Evolutionary conservation across 2,113 vertebrate species (phyloP).

Genomic region (Tupaia tana): DNA sequence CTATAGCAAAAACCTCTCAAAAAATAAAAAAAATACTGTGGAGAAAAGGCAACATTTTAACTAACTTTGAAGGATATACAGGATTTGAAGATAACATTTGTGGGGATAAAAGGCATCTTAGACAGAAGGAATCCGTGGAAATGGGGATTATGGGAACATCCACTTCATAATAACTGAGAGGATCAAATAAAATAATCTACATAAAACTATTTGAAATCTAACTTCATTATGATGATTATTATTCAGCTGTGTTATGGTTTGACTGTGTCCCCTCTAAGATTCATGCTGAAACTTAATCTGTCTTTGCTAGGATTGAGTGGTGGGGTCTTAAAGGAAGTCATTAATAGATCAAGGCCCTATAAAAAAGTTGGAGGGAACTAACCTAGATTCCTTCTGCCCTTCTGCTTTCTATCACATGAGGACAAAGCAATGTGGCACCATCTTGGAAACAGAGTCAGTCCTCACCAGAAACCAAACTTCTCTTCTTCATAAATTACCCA

Average conservation of each 20-base stretch:
- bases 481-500: background rate
- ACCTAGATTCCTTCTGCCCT: too few species aligned
- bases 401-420: too few species aligned
- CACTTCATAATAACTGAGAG: conserved; percentile 3
- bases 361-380: background rate
- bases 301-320: background rate
- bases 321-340: background rate
- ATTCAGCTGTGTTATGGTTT: background rate
- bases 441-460: background rate
- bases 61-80: background rate
- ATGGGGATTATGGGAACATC: background rate
- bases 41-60: background rate
- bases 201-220: background rate
- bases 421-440: accelerated
- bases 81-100: background rate
- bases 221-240: background rate
- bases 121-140: background rate
- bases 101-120: background rate
- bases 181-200: background rate
- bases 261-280: too few species aligned
- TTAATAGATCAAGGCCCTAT: too few species aligned
- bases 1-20: too few species aligned
- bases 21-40: background rate
- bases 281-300: background rate
- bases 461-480: too few species aligned